phyloP scores from a whole-genome alignment of 37 sponge, comb jelly and placozoan genomes.

The Bolinopsis microptera region DNA sequence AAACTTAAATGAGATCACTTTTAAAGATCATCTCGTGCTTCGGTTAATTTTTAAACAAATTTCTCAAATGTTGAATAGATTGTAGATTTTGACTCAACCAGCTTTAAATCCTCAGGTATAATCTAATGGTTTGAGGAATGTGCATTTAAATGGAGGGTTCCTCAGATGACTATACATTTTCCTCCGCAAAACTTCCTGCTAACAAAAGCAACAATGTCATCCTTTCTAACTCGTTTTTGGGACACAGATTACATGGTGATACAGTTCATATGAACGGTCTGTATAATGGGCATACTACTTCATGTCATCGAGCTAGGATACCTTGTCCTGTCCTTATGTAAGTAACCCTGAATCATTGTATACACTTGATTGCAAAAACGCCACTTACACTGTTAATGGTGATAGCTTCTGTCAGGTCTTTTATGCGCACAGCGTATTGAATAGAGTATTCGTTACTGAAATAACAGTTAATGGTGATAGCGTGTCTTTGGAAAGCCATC shows the following conservation, averaged over 20 bases:
- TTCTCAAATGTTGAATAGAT: no score
- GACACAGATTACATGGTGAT: conserved; percentile 39
- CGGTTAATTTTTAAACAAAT: no score
- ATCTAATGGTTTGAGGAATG: no score
- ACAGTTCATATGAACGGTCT: conserved; percentile 36
- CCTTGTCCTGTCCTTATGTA: conserved; percentile 49
- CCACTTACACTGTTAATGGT: not conserved
- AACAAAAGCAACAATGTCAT: conserved; percentile 49
- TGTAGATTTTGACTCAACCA: no score
- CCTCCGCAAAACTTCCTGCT: conserved; percentile 1
- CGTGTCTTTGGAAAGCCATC: not conserved
- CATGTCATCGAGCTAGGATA: conserved; percentile 46
- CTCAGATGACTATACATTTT: not conserved
- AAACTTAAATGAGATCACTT: no score
- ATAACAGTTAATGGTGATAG: not conserved
- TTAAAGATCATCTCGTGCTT: no score
- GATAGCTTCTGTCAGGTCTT: not conserved
- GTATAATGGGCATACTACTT: conserved; percentile 18
- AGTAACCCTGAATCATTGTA: not conserved
- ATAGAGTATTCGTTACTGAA: conserved; percentile 38
- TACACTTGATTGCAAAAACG: not conserved
- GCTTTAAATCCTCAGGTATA: no score
- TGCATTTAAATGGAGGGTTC: not conserved
- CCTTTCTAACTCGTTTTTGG: conserved; percentile 50
- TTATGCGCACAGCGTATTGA: conserved; percentile 40